phyloP scores from a whole-genome alignment of 2,113 vertebrate genomes.

The Murina feae region DNA sequence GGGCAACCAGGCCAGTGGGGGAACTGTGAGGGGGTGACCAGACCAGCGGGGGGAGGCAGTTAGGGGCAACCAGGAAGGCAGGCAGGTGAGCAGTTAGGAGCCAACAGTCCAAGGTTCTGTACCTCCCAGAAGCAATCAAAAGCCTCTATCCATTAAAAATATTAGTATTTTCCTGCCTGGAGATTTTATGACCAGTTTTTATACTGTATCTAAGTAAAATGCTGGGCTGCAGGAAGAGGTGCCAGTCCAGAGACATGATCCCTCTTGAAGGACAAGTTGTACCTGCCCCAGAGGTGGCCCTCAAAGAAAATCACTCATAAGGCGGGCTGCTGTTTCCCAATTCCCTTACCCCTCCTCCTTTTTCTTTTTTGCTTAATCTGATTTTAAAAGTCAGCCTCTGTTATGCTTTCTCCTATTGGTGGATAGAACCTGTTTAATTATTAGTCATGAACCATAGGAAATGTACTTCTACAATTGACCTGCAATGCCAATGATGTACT shows the following conservation, averaged over 20 bases:
- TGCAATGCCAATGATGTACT: not conserved
- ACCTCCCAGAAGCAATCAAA: not conserved
- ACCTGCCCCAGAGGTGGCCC: not conserved
- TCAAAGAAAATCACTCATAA: not conserved
- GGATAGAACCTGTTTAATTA: not conserved
- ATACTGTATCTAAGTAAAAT: not conserved
- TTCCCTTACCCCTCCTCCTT: not conserved
- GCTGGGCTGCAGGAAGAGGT: not conserved
- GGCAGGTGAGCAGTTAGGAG: no score
- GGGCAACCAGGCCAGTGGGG: no score
- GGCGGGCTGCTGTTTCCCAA: not conserved
- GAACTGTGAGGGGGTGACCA: no score
- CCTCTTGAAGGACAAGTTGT: not conserved
- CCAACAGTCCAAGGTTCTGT: no score
- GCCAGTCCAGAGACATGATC: no score
- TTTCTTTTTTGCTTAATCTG: not conserved
- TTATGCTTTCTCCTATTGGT: not conserved
- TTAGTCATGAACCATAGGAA: not conserved
- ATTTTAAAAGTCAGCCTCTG: not conserved
- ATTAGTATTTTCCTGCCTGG: not conserved
- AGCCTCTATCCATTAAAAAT: not conserved
- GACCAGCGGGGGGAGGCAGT: no score
- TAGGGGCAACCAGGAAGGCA: no score
- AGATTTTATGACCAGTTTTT: not conserved
- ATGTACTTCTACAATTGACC: not conserved